A percentile compares a stretch with the other conserved stretches of the same genome.
phyloP scores from a whole-genome alignment of 2,113 vertebrate species.

The Leptodactylus fuscus region DNA sequence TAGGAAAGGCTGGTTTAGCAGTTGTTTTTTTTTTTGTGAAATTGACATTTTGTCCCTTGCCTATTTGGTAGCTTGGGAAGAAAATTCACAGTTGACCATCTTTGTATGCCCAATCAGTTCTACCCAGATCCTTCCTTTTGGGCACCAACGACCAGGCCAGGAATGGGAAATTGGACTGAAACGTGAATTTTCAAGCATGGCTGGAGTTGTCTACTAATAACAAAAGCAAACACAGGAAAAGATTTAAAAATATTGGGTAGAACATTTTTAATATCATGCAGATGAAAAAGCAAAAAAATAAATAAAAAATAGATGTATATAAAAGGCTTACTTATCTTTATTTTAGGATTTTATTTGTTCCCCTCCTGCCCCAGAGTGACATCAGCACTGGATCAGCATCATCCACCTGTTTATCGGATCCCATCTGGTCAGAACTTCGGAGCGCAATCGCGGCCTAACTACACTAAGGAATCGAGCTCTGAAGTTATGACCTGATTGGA shows the following conservation, averaged over 20 bases:
- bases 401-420: slow-evolving; percentile 45
- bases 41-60: background rate
- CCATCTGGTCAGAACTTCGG: slow-evolving; percentile 48
- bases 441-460: slow-evolving; percentile 42
- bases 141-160: background rate
- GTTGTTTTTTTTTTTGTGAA: background rate
- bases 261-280: slow-evolving; percentile 38
- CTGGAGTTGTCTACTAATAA: slow-evolving; percentile 4
- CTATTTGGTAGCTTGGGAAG: background rate
- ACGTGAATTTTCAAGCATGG: background rate
- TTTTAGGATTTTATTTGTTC: slow-evolving; percentile 52
- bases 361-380: slow-evolving; percentile 48
- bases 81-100: background rate
- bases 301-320: background rate
- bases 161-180: background rate
- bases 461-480: slow-evolving; percentile 49
- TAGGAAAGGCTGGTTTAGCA: background rate
- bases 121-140: background rate
- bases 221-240: slow-evolving; percentile 33
- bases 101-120: background rate
- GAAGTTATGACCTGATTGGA: slow-evolving; percentile 52
- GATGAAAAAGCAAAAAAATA: slow-evolving; percentile 15
- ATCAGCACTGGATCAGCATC: slow-evolving; percentile 44
- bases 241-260: slow-evolving; percentile 3
- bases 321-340: slow-evolving; percentile 50